These are phyloP conservation scores for Teleopsis dalmanni DNA, from an alignment of 1,140 invertebrate genomes.

Conservation along the genomic window DNA sequence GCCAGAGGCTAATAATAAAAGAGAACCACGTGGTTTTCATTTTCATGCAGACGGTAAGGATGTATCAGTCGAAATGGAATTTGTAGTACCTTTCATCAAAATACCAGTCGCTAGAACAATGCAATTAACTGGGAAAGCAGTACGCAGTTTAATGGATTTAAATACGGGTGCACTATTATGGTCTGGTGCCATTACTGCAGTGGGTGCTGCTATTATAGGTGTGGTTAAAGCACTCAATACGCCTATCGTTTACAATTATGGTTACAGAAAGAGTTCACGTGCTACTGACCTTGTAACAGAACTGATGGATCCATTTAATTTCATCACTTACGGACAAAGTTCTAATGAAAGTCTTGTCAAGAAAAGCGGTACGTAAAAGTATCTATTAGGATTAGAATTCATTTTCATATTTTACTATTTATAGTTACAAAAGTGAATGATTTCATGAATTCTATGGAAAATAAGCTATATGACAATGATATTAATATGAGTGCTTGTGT, in stretches of 20 bases:
- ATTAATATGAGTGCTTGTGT: slow-evolving; percentile 27
- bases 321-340: not conserved
- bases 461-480: slow-evolving; percentile 27
- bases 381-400: not conserved
- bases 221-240: slow-evolving; percentile 14
- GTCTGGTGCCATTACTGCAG: slow-evolving; percentile 25
- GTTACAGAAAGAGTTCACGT: slow-evolving; percentile 9
- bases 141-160: slow-evolving; percentile 25
- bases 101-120: slow-evolving; percentile 28
- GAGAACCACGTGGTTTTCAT: slow-evolving; percentile 30
- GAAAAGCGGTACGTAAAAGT: not conserved
- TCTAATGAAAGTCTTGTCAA: not conserved
- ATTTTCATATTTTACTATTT: not conserved
- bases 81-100: slow-evolving; percentile 28
- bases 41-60: slow-evolving; percentile 30
- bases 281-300: not conserved
- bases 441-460: slow-evolving; percentile 17
- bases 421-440: not conserved
- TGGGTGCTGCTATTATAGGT: slow-evolving; percentile 28
- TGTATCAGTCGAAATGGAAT: slow-evolving; percentile 34
- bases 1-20: not conserved
- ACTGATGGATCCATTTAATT: not conserved
- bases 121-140: slow-evolving; percentile 20
- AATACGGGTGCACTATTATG: slow-evolving; percentile 23
- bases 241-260: slow-evolving; percentile 12